phyloP scores from a whole-genome alignment of 1,140 invertebrate genomes.

The Drosophila nannoptera region DNA sequence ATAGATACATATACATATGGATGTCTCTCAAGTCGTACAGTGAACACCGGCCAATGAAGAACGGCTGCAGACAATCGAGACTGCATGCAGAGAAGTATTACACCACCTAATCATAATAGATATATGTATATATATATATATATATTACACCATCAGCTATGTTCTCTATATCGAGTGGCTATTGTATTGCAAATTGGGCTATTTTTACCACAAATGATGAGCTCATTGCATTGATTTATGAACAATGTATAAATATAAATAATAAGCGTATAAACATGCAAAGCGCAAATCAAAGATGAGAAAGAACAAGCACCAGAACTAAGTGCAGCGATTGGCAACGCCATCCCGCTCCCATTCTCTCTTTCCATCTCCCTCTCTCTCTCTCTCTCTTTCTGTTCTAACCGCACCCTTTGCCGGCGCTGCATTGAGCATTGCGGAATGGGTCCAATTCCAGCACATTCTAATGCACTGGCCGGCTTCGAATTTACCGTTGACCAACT shows the following conservation, averaged over 20 bases:
- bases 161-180: no score
- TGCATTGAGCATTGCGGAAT: slow-evolving; percentile 13
- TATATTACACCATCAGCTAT: no score
- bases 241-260: slow-evolving; percentile 4
- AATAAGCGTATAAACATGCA: slow-evolving; percentile 22
- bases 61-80: no score
- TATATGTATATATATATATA: no score
- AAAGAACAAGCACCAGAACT: not conserved
- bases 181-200: no score
- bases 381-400: not conserved
- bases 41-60: no score
- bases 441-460: not conserved
- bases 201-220: not conserved
- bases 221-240: slow-evolving; percentile 10
- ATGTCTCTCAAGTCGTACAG: no score
- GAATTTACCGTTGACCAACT: slow-evolving; percentile 6
- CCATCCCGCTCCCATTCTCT: not conserved
- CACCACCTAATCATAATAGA: no score
- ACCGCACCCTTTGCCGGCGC: slow-evolving; percentile 15
- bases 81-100: no score
- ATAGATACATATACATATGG: no score
- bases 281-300: not conserved
- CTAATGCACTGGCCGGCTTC: slow-evolving; percentile 7
- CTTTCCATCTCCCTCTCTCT: not conserved
- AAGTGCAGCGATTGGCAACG: slow-evolving; percentile 10